A percentile compares a stretch with the other conserved stretches of the same genome.
These are phyloP conservation scores for Origma solitaria DNA, from an alignment of 2,113 vertebrate species.

Conservation along the genomic window DNA sequence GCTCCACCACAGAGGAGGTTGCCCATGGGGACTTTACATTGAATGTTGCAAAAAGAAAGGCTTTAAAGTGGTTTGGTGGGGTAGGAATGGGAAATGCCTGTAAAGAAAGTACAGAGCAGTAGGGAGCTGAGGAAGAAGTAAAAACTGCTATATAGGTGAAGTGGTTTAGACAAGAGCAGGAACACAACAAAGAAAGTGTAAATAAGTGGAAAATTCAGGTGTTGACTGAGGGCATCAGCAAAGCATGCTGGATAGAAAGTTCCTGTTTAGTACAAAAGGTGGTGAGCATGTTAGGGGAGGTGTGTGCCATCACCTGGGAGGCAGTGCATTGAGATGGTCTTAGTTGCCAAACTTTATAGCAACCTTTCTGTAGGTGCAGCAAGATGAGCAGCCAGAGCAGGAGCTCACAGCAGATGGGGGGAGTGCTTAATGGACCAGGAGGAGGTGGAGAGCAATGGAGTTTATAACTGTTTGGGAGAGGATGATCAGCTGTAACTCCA, in stretches of 20 bases:
- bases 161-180: not conserved
- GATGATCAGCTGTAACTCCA: not conserved
- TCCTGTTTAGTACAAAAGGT: not conserved
- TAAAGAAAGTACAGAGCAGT: not conserved
- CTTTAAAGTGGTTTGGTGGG: not conserved
- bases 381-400: not conserved
- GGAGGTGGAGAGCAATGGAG: not conserved
- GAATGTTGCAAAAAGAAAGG: not conserved
- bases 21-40: not conserved
- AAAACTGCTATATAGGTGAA: not conserved
- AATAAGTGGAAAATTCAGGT: not conserved
- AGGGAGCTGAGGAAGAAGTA: not conserved
- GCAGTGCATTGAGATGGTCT: not conserved
- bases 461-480: not conserved
- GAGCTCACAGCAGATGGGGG: not conserved
- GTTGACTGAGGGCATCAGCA: not conserved
- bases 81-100: not conserved
- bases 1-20: not conserved
- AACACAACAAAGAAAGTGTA: not conserved
- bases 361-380: not conserved
- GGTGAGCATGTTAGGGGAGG: not conserved
- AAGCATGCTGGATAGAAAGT: not conserved
- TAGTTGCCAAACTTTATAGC: not conserved
- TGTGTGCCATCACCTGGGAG: rapidly evolving
- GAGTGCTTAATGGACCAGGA: not conserved